Evolutionary conservation across 2,888 invertebrate species (phyloP), one percentile per base, ranked within the genome.

Genomic region (Pachycephus smyrnensis): DNA sequence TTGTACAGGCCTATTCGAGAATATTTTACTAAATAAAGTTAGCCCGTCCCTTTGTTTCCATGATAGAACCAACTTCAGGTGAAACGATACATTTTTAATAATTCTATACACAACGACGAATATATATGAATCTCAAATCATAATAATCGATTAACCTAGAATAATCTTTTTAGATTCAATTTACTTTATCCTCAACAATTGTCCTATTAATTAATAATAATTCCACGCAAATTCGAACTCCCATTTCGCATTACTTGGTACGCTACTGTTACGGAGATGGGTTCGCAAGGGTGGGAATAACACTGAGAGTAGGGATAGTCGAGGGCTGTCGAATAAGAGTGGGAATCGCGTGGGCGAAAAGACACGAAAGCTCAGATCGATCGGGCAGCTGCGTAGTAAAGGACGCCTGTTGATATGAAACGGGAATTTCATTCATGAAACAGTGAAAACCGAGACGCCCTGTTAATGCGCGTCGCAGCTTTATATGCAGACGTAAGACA

Each of bases 361-460:
- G 68, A 68, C 68, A 1, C 15, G 23, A n/a, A 68, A 71, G 31
- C 71, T 31, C 71, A 32, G 71, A 71, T 31, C 71, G 32, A 33
- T 33, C 23, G 6, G 71, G 71, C 71, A 31, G 71, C 55, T 84
- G 83, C 85, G 85, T 87, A 88, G 87, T 88, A 86, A 84, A 80
- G 80, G 81, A 83, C 84, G 89, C 87, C 89, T 88, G 88, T 89
- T 89, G 89, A 88, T 89, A 85, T 80, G 84, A 82, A 82, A 77
- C 81, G 80, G 80, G 82, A 76, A 75, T 80, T 88, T 86, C 88
- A 88, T 88, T 88, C 89, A 88, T 88, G 82, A 89, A 87, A 86
- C 76, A 4, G 33, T n/a, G 73, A 69, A 71, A 77, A 78, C 73
- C 71, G 73, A 71, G 33, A 71, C 73, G 32, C 30, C 73, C 30